Conservation (phyloP, 2,113 vertebrate genomes). For the Ardeotis arabs region DNA sequence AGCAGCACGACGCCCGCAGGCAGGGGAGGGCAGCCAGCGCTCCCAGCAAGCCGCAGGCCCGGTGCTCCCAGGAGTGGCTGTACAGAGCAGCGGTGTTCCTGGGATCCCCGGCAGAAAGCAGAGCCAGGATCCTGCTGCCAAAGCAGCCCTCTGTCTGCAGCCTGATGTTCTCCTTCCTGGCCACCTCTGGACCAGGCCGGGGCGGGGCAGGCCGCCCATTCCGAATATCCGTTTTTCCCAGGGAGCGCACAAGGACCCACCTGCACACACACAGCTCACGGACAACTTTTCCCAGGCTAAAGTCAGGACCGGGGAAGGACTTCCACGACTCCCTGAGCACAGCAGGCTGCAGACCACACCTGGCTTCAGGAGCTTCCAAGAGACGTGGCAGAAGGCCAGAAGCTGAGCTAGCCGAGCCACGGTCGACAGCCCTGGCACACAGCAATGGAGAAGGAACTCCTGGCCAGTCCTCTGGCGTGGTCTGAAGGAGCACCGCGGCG, state of each 20-base stretch:
- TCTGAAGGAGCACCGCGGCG: background rate
- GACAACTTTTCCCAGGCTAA: background rate
- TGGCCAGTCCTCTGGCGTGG: background rate
- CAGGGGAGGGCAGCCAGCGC: background rate
- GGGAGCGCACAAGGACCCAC: background rate
- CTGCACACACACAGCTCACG: fast-evolving
- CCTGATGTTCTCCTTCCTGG: background rate
- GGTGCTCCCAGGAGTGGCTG: background rate
- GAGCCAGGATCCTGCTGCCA: background rate
- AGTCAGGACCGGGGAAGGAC: background rate
- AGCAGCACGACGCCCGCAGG: background rate
- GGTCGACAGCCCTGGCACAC: background rate
- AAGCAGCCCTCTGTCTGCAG: background rate
- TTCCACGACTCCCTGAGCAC: fast-evolving
- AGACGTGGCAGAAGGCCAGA: background rate
- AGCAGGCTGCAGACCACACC: background rate
- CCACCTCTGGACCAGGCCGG: background rate
- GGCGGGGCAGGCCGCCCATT: background rate
- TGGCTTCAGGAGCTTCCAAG: background rate
- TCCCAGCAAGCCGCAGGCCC: fast-evolving
- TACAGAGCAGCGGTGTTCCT: background rate
- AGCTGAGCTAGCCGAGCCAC: fast-evolving
- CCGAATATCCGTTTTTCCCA: background rate
- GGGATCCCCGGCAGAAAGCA: background rate
- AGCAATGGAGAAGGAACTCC: background rate